Conservation (phyloP, 2,888 invertebrate genomes). For the Tholera decimalis region DNA sequence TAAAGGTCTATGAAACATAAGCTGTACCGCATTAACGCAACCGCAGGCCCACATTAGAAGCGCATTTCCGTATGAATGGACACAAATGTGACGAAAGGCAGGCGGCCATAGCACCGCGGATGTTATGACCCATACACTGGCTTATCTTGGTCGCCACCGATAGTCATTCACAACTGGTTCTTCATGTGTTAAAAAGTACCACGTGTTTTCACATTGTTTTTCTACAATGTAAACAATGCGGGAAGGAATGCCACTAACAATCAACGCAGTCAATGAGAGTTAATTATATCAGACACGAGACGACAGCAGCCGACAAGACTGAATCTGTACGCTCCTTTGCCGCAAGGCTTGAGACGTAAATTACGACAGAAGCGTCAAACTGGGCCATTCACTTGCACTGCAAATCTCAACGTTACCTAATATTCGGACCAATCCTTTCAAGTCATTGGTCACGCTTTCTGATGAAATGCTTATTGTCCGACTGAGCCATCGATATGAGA, state of each 20-base stretch:
- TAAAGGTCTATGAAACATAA: conserved; percentile 67
- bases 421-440: conserved; percentile 75
- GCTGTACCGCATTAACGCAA: conserved; percentile 66
- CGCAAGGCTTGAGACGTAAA: conserved; percentile 75
- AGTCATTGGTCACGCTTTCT: conserved; percentile 80
- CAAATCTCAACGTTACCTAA: conserved; percentile 80
- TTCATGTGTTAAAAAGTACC: conserved; percentile 64
- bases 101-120: conserved; percentile 65
- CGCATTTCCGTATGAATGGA: conserved; percentile 80
- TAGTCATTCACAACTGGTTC: conserved; percentile 52
- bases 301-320: conserved; percentile 72
- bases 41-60: conserved; percentile 69
- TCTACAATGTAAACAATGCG: conserved; percentile 75
- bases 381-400: conserved; percentile 78
- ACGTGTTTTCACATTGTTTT: conserved; percentile 74
- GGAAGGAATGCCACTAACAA: conserved; percentile 70
- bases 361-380: conserved; percentile 80
- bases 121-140: conserved; percentile 64
- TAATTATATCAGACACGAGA: conserved; percentile 82
- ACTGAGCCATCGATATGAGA: conserved; percentile 67
- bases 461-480: conserved; percentile 73
- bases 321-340: conserved; percentile 64
- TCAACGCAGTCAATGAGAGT: conserved; percentile 80
- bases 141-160: conserved; percentile 64
- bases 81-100: conserved; percentile 73